phyloP scores from a whole-genome alignment of 1,140 invertebrate species.

The Pseudobourletiella spinata region DNA sequence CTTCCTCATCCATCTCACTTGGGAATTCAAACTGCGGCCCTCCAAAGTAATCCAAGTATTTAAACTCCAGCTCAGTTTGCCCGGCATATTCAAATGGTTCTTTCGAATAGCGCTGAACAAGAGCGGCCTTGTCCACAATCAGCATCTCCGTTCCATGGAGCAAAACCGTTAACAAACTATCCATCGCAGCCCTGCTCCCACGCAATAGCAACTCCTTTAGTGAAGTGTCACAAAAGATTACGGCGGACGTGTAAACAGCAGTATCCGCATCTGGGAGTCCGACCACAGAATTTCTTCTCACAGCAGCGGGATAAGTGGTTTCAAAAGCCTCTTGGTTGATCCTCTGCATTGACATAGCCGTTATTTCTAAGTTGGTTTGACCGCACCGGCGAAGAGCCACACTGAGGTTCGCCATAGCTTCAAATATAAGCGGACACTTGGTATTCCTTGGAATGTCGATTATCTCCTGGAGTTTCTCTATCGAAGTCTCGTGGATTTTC shows the following conservation, averaged over 20 bases:
- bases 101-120: not conserved
- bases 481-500: not conserved
- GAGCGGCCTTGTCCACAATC: no score
- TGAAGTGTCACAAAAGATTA: not conserved
- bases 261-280: conserved; percentile 12
- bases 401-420: conserved; percentile 9
- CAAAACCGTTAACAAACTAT: no score
- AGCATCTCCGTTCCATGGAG: no score
- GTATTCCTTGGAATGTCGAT: conserved; percentile 3
- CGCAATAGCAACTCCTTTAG: no score
- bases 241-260: not conserved
- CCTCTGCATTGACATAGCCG: not conserved
- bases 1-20: not conserved
- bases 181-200: no score
- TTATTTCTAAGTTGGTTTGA: not conserved
- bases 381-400: not conserved
- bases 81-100: not conserved
- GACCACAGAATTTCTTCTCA: conserved; percentile 2
- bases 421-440: conserved; percentile 8
- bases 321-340: not conserved
- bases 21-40: not conserved
- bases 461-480: not conserved
- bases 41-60: not conserved
- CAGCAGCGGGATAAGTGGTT: not conserved
- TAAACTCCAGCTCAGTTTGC: not conserved